These are phyloP conservation scores for Heteromurus nitidus DNA, from an alignment of 2,888 invertebrate genomes.

Conservation along the genomic window DNA sequence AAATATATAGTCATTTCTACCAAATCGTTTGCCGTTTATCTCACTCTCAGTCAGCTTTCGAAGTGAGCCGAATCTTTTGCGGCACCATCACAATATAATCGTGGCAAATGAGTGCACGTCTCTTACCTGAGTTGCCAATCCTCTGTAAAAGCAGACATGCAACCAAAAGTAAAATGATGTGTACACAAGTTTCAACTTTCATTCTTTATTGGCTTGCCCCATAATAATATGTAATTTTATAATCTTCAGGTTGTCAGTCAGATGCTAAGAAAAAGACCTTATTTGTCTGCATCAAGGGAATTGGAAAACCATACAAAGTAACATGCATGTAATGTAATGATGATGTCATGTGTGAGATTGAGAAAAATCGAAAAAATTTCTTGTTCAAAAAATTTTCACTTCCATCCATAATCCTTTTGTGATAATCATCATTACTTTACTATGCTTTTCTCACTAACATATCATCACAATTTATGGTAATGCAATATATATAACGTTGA, in stretches of 20 bases:
- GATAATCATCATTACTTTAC: conserved; percentile 1
- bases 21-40: background rate
- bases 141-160: no score
- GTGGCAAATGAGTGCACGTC: background rate
- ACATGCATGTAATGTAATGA: conserved; percentile 22
- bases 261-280: conserved; percentile 35
- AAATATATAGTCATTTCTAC: no score
- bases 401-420: background rate
- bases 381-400: background rate
- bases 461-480: conserved; percentile 8
- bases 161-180: no score
- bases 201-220: conserved; percentile 16
- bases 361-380: conserved; percentile 10
- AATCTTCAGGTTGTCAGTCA: conserved; percentile 51
- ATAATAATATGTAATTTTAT: conserved; percentile 53
- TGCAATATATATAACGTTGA: background rate
- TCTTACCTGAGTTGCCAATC: no score
- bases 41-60: background rate
- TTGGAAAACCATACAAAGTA: conserved; percentile 14
- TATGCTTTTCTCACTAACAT: background rate
- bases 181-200: conserved; percentile 45
- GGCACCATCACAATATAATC: background rate
- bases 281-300: conserved; percentile 40
- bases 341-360: conserved; percentile 12
- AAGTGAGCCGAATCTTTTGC: background rate